phyloP scores from a whole-genome alignment of 2,113 vertebrate species.

The Dunckerocampus dactyliophorus region DNA sequence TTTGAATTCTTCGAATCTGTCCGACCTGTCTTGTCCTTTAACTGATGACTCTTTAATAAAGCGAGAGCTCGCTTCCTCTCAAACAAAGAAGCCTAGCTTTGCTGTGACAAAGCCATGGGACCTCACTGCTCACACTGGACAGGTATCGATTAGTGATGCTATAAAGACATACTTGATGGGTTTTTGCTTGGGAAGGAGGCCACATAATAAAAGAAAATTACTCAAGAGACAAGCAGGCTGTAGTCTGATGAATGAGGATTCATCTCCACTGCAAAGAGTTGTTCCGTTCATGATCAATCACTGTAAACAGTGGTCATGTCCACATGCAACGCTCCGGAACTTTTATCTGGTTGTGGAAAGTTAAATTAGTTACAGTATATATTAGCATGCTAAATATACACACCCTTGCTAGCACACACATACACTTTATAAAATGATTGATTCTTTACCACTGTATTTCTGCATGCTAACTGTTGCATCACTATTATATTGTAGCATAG shows the following conservation, averaged over 20 bases:
- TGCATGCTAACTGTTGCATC: too few relatives aligned
- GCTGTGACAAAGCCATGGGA: not conserved
- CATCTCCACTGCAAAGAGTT: slow-evolving; percentile 9
- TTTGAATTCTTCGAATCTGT: slow-evolving; percentile 27
- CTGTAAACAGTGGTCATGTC: slow-evolving; percentile 16
- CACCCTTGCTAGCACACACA: too few relatives aligned
- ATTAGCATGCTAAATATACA: too few relatives aligned
- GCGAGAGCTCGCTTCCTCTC: slow-evolving; percentile 15
- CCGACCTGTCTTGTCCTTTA: slow-evolving; percentile 37
- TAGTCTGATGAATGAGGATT: slow-evolving; percentile 33
- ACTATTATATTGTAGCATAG: too few relatives aligned
- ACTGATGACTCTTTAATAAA: slow-evolving; percentile 51
- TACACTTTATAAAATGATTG: too few relatives aligned
- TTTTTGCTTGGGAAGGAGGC: slow-evolving; percentile 26
- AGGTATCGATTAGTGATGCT: slow-evolving; percentile 33
- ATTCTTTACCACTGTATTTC: too few relatives aligned
- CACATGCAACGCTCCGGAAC: not conserved
- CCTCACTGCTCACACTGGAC: slow-evolving; percentile 8
- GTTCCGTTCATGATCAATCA: slow-evolving; percentile 35
- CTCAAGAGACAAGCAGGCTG: slow-evolving; percentile 26
- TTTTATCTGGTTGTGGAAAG: not conserved
- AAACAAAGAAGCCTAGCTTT: slow-evolving; percentile 25
- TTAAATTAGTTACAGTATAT: too few relatives aligned
- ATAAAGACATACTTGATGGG: slow-evolving; percentile 29
- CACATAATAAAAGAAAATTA: slow-evolving; percentile 44